These are phyloP conservation scores for Xenopus tropicalis DNA, from an alignment of 2,113 vertebrate species.

Conservation along the genomic window DNA sequence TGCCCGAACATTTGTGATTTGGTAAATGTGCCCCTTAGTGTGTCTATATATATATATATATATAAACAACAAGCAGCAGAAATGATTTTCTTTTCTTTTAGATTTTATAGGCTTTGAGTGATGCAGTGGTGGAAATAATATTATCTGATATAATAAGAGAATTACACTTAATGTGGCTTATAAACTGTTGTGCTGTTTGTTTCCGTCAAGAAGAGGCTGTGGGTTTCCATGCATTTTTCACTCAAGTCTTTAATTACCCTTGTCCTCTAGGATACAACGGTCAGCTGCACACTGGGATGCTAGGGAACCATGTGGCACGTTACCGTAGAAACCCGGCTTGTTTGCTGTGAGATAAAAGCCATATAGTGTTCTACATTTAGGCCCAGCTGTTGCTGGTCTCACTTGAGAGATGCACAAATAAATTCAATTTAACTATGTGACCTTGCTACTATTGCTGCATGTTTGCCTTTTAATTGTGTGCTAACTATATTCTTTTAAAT, in stretches of 20 bases:
- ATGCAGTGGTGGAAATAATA: too few relatives aligned
- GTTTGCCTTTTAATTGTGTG: not conserved
- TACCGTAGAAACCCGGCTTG: constrained; percentile 53
- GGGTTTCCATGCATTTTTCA: not conserved
- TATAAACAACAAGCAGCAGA: too few relatives aligned
- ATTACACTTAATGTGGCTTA: too few relatives aligned
- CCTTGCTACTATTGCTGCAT: constrained; percentile 34
- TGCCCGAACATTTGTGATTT: too few relatives aligned
- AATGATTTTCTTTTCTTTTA: too few relatives aligned
- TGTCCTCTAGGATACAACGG: constrained; percentile 21
- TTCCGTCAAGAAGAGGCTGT: not conserved
- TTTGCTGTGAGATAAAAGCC: constrained; percentile 47
- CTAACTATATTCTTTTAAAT: too few relatives aligned
- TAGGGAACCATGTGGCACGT: constrained; percentile 36
- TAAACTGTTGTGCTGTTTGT: too few relatives aligned
- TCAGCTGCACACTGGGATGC: constrained; percentile 4
- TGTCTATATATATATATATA: too few relatives aligned
- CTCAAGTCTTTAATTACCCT: constrained; percentile 22
- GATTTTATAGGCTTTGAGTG: too few relatives aligned
- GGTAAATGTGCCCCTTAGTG: too few relatives aligned
- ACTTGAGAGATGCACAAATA: constrained; percentile 46
- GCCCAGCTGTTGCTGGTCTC: constrained; percentile 46
- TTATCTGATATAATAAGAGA: too few relatives aligned
- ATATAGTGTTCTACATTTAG: constrained; percentile 48
- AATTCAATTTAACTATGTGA: constrained; percentile 48